A percentile compares a stretch with the other conserved stretches of the same genome.
Conservation (phyloP, 2,888 invertebrate species). For the Nymphalis c-album region DNA sequence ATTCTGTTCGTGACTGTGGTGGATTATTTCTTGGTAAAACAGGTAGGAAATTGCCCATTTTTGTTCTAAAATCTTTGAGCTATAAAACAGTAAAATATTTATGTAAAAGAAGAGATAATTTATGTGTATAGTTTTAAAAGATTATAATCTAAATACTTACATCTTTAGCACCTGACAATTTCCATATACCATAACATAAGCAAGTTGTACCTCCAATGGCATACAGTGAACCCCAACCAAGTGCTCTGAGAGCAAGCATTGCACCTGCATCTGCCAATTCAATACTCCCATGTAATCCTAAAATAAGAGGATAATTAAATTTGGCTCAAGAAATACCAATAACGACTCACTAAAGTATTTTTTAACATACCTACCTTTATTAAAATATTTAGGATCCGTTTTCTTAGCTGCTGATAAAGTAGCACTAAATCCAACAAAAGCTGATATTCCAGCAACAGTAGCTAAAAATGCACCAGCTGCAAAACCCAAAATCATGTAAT, state of each 20-base stretch:
- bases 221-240: slow-evolving; percentile 93
- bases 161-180: slow-evolving; percentile 91
- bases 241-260: slow-evolving; percentile 89
- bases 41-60: slow-evolving; percentile 90
- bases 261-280: slow-evolving; percentile 89
- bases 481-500: slow-evolving; percentile 43
- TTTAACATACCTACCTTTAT: slow-evolving; percentile 77
- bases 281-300: slow-evolving; percentile 80
- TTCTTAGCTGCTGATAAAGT: slow-evolving; percentile 89
- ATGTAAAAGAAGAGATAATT: background rate
- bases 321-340: background rate
- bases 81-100: slow-evolving; percentile 50
- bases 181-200: slow-evolving; percentile 92
- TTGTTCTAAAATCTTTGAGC: slow-evolving; percentile 91
- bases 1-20: slow-evolving; percentile 92
- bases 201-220: slow-evolving; percentile 92
- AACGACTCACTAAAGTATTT: background rate
- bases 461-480: slow-evolving; percentile 87
- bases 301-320: slow-evolving; percentile 16
- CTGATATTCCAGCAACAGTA: slow-evolving; percentile 88
- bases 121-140: background rate
- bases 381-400: slow-evolving; percentile 89
- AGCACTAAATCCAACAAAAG: slow-evolving; percentile 90
- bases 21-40: slow-evolving; percentile 88
- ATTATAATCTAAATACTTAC: slow-evolving; percentile 75